These are phyloP conservation scores for Xyrauchen texanus DNA, from an alignment of 2,113 vertebrate genomes.

Conservation along the genomic window DNA sequence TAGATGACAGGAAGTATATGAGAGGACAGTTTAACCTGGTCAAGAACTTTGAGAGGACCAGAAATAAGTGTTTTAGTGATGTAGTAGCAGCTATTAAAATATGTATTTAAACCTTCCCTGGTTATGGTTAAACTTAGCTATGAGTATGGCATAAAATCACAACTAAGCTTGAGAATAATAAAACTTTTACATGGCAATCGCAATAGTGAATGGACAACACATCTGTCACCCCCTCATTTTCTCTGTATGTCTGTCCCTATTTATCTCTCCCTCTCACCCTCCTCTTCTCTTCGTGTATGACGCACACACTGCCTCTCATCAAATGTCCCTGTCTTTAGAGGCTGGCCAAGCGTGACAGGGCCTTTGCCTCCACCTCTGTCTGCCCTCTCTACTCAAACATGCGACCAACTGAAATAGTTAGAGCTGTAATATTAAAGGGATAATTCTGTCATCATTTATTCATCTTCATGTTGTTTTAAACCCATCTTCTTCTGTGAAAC, in stretches of 20 bases:
- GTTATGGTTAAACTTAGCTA: slow-evolving; percentile 42
- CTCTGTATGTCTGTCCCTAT: slow-evolving; percentile 58
- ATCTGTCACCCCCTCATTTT: slow-evolving; percentile 68
- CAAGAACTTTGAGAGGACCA: background rate
- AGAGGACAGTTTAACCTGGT: background rate
- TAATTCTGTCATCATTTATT: background rate
- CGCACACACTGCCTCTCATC: slow-evolving; percentile 69
- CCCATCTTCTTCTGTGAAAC: too few relatives aligned
- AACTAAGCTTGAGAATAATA: slow-evolving; percentile 67
- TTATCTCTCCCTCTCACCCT: slow-evolving; percentile 43
- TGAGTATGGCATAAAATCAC: slow-evolving; percentile 14
- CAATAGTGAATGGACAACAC: slow-evolving; percentile 65
- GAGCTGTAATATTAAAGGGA: background rate
- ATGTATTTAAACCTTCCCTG: background rate
- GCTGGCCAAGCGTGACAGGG: slow-evolving; percentile 70
- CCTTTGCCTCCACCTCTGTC: slow-evolving; percentile 52
- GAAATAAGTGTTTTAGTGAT: background rate
- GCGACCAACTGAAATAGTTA: slow-evolving; percentile 40
- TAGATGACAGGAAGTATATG: slow-evolving; percentile 34
- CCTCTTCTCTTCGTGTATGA: slow-evolving; percentile 61
- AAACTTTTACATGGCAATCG: slow-evolving; percentile 64
- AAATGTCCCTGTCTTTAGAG: slow-evolving; percentile 68
- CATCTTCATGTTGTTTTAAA: too few relatives aligned
- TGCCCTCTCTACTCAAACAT: slow-evolving; percentile 37
- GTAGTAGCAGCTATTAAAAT: background rate